Conservation (phyloP, 2,888 invertebrate genomes). For the Amblyteles armatorius region DNA sequence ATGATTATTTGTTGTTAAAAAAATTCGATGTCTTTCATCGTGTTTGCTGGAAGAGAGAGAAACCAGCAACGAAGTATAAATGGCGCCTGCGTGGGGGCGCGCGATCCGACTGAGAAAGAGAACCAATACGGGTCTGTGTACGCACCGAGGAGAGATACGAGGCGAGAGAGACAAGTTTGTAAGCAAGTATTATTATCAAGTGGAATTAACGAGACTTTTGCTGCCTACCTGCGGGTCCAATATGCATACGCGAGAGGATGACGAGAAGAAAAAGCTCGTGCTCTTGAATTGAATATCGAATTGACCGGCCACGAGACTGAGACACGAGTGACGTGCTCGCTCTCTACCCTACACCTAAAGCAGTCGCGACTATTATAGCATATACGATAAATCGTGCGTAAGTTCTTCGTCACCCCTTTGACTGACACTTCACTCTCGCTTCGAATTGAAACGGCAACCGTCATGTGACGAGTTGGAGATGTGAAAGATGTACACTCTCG, state of each 20-base stretch:
- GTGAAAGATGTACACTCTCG: slow-evolving; percentile 27
- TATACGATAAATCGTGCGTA: slow-evolving; percentile 18
- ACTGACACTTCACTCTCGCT: slow-evolving; percentile 44
- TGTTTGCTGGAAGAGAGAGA: slow-evolving; percentile 55
- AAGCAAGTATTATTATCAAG: slow-evolving; percentile 76
- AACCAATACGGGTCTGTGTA: slow-evolving; percentile 30
- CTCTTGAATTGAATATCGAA: slow-evolving; percentile 2
- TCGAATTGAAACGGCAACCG: slow-evolving; percentile 57
- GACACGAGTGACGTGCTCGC: neutral
- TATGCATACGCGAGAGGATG: slow-evolving; percentile 29
- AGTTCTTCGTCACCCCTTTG: slow-evolving; percentile 39
- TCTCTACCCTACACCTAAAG: neutral
- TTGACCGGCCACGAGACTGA: neutral
- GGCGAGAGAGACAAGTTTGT: slow-evolving; percentile 41
- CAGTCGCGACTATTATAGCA: neutral
- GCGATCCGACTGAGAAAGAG: slow-evolving; percentile 28
- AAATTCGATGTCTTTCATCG: neutral
- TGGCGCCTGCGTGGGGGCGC: slow-evolving; percentile 79
- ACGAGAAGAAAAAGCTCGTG: neutral
- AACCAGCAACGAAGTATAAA: slow-evolving; percentile 75
- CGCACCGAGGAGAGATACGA: slow-evolving; percentile 18
- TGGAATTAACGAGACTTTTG: slow-evolving; percentile 72
- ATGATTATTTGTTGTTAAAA: neutral
- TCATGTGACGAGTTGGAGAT: slow-evolving; percentile 50
- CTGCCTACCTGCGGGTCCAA: slow-evolving; percentile 49